Percentiles rank a stretch among this genome's conserved stretches.
These are phyloP conservation scores for Poeciliopsis paucimaculata DNA, from an alignment of 2,797 vertebrate species.

Conservation along the genomic window DNA sequence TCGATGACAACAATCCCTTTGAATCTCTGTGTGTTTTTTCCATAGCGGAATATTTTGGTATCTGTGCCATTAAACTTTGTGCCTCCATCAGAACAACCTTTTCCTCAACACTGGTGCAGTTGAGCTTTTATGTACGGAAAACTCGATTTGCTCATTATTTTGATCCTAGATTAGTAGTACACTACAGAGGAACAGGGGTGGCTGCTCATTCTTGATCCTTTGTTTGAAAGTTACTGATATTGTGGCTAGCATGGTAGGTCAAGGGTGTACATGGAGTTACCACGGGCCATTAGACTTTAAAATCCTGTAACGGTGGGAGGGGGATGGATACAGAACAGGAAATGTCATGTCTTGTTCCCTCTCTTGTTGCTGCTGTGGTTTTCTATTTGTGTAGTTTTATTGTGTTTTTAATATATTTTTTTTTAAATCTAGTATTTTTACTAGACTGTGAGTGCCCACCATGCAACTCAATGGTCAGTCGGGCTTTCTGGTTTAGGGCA, in stretches of 20 bases:
- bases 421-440: too few relatives aligned
- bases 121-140: constrained; percentile 33
- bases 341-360: too few relatives aligned
- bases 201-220: background rate
- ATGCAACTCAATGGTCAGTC: too few relatives aligned
- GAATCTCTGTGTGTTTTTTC: constrained; percentile 19
- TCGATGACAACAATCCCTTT: constrained; percentile 63
- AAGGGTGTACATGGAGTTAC: background rate
- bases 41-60: constrained; percentile 31
- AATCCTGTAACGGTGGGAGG: too few relatives aligned
- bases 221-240: background rate
- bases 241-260: background rate
- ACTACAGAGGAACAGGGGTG: background rate
- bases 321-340: too few relatives aligned
- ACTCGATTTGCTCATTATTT: constrained; percentile 29
- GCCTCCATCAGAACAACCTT: constrained; percentile 17
- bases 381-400: too few relatives aligned
- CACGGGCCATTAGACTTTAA: too few relatives aligned
- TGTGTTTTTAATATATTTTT: too few relatives aligned
- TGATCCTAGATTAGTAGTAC: background rate
- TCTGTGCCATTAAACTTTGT: constrained; percentile 43
- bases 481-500: too few relatives aligned
- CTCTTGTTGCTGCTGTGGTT: too few relatives aligned
- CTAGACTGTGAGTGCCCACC: too few relatives aligned
- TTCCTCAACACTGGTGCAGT: constrained; percentile 2